These are phyloP conservation scores for Callocephalon fimbriatum DNA, from an alignment of 2,113 vertebrate species.

Conservation along the genomic window DNA sequence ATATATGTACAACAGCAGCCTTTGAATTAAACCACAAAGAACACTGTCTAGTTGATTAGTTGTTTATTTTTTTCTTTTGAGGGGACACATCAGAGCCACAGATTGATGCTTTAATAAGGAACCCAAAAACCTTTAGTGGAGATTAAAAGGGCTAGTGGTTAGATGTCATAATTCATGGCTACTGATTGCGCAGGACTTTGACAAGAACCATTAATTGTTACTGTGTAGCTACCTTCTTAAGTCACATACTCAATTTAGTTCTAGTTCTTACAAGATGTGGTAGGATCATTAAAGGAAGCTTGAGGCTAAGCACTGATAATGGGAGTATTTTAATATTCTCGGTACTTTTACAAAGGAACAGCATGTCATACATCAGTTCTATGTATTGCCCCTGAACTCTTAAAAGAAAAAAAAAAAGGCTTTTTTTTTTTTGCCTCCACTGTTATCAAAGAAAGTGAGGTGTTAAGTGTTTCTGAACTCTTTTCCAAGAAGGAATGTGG, in stretches of 20 bases:
- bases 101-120: constrained; percentile 70
- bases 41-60: constrained; percentile 63
- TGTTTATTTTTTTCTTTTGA: constrained; percentile 68
- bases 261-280: constrained; percentile 69
- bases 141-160: constrained; percentile 60
- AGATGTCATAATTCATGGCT: constrained; percentile 69
- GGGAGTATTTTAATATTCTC: constrained; percentile 74
- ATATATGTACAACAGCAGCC: constrained; percentile 27
- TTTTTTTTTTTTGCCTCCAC: neutral
- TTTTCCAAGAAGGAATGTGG: neutral
- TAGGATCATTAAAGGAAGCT: constrained; percentile 79
- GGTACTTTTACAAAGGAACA: constrained; percentile 66
- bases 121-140: constrained; percentile 40
- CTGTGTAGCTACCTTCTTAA: constrained; percentile 71
- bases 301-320: constrained; percentile 75
- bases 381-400: constrained; percentile 19
- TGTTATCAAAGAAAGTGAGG: constrained; percentile 2
- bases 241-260: constrained; percentile 71
- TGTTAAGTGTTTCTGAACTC: neutral
- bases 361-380: constrained; percentile 61
- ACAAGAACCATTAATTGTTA: constrained; percentile 78
- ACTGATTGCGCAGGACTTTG: constrained; percentile 50
- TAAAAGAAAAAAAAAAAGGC: neutral
- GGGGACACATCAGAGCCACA: constrained; percentile 46
- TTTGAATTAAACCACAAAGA: constrained; percentile 67